phyloP scores from a whole-genome alignment of 2,113 vertebrate genomes.

The Dryoscopus gambensis region DNA sequence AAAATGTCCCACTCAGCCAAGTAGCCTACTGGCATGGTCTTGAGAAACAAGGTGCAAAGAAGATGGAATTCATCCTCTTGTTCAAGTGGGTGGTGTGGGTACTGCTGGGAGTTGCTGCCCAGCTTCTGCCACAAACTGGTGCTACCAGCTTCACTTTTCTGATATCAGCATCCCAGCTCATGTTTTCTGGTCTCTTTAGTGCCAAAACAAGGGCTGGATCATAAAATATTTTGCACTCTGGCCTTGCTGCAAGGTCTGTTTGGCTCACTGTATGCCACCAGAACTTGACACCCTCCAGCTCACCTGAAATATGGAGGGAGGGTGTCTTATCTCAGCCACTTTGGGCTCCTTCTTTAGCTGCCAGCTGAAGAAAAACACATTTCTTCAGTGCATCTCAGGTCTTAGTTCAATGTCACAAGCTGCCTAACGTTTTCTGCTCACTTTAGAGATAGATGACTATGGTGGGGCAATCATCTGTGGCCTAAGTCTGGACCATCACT shows the following conservation, averaged over 20 bases:
- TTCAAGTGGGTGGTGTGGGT: not conserved
- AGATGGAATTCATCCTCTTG: not conserved
- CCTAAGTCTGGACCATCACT: not conserved
- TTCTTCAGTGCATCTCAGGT: not conserved
- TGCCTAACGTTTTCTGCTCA: not conserved
- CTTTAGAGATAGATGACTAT: not conserved
- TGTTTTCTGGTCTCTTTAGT: not conserved
- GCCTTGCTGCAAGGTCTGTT: not conserved
- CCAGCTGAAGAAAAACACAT: not conserved
- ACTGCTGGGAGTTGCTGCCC: not conserved
- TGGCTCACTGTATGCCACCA: not conserved
- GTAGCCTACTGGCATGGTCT: not conserved
- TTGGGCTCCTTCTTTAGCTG: not conserved
- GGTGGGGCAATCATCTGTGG: not conserved
- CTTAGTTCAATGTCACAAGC: not conserved
- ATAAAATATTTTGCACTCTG: not conserved
- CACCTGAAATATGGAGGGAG: accelerated
- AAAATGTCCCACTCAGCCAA: not conserved
- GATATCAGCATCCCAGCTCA: not conserved
- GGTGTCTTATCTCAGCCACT: not conserved
- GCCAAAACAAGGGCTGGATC: not conserved
- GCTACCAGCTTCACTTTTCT: not conserved
- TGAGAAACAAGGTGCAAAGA: not conserved
- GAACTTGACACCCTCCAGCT: not conserved
- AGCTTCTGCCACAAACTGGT: not conserved